These are phyloP conservation scores for Miniopterus natalensis DNA, from an alignment of 2,113 vertebrate genomes.

Conservation along the genomic window DNA sequence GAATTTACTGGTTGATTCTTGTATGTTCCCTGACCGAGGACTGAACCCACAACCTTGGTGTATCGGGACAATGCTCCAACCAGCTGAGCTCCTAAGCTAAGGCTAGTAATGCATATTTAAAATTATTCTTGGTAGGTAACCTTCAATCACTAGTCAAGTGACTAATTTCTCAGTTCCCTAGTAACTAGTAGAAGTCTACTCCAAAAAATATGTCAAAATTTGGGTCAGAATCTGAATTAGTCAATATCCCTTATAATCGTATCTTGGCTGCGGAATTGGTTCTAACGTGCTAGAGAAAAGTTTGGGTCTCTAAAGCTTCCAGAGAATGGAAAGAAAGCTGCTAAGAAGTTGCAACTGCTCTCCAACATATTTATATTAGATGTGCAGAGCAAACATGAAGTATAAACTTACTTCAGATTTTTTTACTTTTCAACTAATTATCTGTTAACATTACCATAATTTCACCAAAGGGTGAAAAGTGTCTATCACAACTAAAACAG, in stretches of 20 bases:
- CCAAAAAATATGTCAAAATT: conserved; percentile 30
- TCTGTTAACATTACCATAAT: conserved; percentile 6
- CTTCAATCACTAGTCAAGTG: not conserved
- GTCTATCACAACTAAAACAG: conserved; percentile 14
- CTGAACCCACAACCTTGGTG: too few species aligned
- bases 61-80: too few species aligned
- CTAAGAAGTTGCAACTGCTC: conserved; percentile 17
- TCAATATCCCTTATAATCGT: not conserved
- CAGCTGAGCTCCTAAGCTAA: too few species aligned
- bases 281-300: conserved; percentile 9
- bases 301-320: not conserved
- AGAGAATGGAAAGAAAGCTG: not conserved
- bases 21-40: too few species aligned
- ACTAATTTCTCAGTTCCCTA: not conserved
- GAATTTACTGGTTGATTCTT: too few species aligned
- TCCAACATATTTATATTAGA: conserved; percentile 1
- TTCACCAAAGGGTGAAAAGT: conserved; percentile 33
- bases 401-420: not conserved
- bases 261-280: not conserved
- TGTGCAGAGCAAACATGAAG: not conserved
- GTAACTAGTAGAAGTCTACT: not conserved
- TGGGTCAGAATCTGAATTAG: conserved; percentile 11
- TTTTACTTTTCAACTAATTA: conserved; percentile 48
- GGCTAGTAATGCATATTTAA: too few species aligned
- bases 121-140: not conserved